Evolutionary conservation across 2,888 invertebrate genomes (phyloP), one percentile per base, ranked within the genome.

Genomic region (Lycia hirtaria): DNA sequence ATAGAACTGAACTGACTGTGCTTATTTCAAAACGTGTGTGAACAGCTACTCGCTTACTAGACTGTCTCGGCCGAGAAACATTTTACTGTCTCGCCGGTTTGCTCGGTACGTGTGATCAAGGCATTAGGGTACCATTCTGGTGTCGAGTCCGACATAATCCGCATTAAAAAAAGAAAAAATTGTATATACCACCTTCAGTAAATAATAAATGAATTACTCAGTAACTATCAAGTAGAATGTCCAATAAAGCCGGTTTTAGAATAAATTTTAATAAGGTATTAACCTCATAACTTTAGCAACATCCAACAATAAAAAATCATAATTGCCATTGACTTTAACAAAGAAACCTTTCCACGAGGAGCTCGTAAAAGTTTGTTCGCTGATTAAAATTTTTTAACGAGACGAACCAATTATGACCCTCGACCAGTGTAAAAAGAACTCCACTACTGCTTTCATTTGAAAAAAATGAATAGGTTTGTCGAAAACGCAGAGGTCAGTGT

Each of bases 381-480:
- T 85, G 84, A 87, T 88, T 87, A 85, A 83, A 83, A 84, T 75
- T 78, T 82, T 83, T 83, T 87, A 87, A 88, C 85, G 79, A 87
- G 85, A 71, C 75, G 69, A 67, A 71, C 78, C 82, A 86, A 87
- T 87, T 85, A 86, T 76, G 78, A 77, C 64, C 71, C 43, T 62
- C 58, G 49, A 56, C 85, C 77, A 77, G 17, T 48, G 6, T 57
- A 49, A 53, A 22, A 12, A 22, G 59, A 50, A 6, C 67, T 52
- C n/a, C 38, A 38, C 47, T 47, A 43, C 49, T 43, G 56, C 50
- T 58, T 58, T 53, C 47, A 12, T 43, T 50, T 37, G 37, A 28
- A 49, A 40, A 56, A 38, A 51, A 17, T 50, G 43, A 37, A 58
- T 52, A 51, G 20, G 6, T 33, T 51, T 55, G 33, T 56, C 56